phyloP scores from a whole-genome alignment of 1,140 invertebrate genomes.

The Myzus persicae region DNA sequence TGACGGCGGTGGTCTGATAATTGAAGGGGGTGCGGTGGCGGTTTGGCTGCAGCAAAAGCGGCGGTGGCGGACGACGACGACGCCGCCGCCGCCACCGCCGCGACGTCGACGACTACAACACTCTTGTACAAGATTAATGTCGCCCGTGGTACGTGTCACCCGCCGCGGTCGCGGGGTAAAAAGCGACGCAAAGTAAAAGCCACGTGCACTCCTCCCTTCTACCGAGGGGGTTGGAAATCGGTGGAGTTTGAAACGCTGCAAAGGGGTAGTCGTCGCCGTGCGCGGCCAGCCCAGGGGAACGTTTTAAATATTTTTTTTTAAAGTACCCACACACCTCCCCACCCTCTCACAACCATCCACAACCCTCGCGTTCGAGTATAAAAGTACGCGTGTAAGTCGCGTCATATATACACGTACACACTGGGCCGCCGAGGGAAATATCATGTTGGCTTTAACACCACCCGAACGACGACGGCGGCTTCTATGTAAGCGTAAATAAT shows the following conservation, averaged over 20 bases:
- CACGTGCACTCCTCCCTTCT: constrained; percentile 5
- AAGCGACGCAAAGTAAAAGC: constrained; percentile 32
- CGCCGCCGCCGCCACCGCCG: background rate
- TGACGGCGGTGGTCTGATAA: constrained; percentile 29
- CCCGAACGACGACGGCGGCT: background rate
- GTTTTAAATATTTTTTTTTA: constrained; percentile 46
- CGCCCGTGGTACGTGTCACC: background rate
- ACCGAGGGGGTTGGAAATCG: background rate
- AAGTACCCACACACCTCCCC: background rate
- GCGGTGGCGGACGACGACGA: background rate
- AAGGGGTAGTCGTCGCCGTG: background rate
- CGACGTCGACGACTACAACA: background rate
- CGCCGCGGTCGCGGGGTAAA: background rate
- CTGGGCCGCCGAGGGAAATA: constrained; percentile 25
- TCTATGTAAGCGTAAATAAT: background rate
- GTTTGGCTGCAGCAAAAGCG: background rate
- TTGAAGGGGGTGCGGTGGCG: constrained; percentile 22
- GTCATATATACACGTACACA: background rate
- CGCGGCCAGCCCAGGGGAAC: background rate
- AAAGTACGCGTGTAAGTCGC: constrained; percentile 42
- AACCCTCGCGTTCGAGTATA: background rate
- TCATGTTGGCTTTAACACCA: constrained; percentile 45
- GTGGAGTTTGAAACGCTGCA: background rate
- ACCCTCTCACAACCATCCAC: background rate
- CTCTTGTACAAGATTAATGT: constrained; percentile 37